A percentile compares a stretch with the other conserved stretches of the same genome.
Evolutionary conservation across 2,888 invertebrate genomes (phyloP).

Genomic region (Marasmarcha lunaedactyla): DNA sequence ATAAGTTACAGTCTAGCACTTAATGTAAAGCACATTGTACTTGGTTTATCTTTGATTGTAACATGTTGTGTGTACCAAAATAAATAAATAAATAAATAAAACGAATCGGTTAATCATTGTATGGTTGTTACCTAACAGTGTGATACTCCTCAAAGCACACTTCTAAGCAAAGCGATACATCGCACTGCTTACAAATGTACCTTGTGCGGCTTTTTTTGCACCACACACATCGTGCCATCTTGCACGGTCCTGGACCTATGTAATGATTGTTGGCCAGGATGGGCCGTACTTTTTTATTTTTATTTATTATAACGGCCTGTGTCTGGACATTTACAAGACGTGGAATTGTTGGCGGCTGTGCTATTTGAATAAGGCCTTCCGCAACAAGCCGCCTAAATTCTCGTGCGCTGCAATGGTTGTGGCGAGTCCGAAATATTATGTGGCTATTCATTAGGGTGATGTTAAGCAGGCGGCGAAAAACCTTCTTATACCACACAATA

Average conservation of each 20-base stretch:
- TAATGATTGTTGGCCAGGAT: constrained; percentile 9
- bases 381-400: constrained; percentile 5
- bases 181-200: constrained; percentile 10
- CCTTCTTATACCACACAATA: constrained; percentile 15
- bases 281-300: constrained; percentile 3
- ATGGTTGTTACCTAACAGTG: constrained; percentile 4
- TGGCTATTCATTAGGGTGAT: constrained; percentile 11
- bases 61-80: too few species aligned
- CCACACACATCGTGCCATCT: constrained; percentile 9
- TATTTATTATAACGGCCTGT: too few species aligned
- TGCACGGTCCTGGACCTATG: constrained; percentile 8
- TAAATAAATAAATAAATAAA: too few species aligned
- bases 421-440: constrained; percentile 3
- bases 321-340: background rate
- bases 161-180: constrained; percentile 8
- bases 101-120: too few species aligned
- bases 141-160: constrained; percentile 11
- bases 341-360: constrained; percentile 5
- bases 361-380: constrained; percentile 5
- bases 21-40: too few species aligned
- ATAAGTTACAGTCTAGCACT: too few species aligned
- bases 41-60: too few species aligned
- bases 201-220: constrained; percentile 9
- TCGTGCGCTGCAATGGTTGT: constrained; percentile 1
- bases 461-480: constrained; percentile 15